phyloP scores from a whole-genome alignment of 1,140 invertebrate genomes.

The Caenorhabditis tropicalis region DNA sequence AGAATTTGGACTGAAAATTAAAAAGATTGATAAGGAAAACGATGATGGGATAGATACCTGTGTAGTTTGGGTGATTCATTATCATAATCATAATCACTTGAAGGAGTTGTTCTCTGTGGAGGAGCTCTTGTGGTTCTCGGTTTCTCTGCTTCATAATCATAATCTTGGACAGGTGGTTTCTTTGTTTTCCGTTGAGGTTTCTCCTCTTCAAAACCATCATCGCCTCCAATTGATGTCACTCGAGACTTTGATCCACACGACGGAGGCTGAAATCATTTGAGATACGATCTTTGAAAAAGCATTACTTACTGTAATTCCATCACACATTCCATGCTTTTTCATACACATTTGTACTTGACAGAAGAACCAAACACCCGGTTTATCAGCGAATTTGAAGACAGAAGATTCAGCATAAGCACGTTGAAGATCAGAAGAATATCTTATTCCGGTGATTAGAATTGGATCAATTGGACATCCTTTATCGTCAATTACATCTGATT shows the following conservation, averaged over 20 bases:
- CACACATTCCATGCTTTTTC: constrained; percentile 69
- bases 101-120: neutral
- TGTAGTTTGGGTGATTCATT: constrained; percentile 34
- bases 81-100: constrained; percentile 42
- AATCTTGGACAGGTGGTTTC: neutral
- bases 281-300: too few species aligned
- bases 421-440: constrained; percentile 68
- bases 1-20: constrained; percentile 36
- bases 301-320: constrained; percentile 70
- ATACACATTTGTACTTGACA: constrained; percentile 72
- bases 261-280: constrained; percentile 6
- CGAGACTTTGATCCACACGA: neutral
- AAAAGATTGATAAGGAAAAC: neutral
- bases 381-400: constrained; percentile 60
- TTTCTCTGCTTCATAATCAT: neutral
- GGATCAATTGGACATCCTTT: constrained; percentile 68
- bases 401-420: constrained; percentile 68
- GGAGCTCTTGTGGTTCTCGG: neutral
- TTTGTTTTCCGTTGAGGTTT: neutral
- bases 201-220: constrained; percentile 30
- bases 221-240: neutral
- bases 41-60: neutral
- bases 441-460: constrained; percentile 69
- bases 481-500: constrained; percentile 63
- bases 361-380: constrained; percentile 71